Evolutionary conservation across 2,888 invertebrate genomes (phyloP).

Genomic region (Dexiosoma caninum): DNA sequence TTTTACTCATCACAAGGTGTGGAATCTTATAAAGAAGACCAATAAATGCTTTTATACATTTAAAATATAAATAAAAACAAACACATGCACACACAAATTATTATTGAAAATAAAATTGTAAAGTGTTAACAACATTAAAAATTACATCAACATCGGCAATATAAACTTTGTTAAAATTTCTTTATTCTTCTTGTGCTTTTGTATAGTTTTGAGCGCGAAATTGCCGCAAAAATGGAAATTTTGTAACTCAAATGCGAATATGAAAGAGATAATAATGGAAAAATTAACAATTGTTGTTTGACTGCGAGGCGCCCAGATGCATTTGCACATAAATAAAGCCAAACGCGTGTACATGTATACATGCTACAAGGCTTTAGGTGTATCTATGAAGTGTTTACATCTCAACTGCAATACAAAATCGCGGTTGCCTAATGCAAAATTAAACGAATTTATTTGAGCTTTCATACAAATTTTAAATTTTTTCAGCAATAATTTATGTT

Average conservation of each 20-base stretch:
- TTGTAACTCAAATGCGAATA: constrained; percentile 6
- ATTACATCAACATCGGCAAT: constrained; percentile 20
- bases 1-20: too few relatives aligned
- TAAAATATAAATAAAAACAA: neutral
- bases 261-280: constrained; percentile 31
- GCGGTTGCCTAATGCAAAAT: constrained; percentile 44
- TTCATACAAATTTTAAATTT: neutral
- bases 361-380: neutral
- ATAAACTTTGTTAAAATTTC: constrained; percentile 22
- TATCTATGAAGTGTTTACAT: neutral
- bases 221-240: constrained; percentile 33
- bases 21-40: neutral
- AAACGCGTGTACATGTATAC: neutral
- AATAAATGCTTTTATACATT: constrained; percentile 8
- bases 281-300: constrained; percentile 55
- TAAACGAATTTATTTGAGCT: constrained; percentile 37
- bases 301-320: constrained; percentile 30
- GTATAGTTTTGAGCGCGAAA: constrained; percentile 1
- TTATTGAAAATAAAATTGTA: constrained; percentile 25
- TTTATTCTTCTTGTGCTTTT: neutral
- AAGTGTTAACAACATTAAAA: constrained; percentile 35
- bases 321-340: neutral
- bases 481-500: too few relatives aligned
- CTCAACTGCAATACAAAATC: constrained; percentile 16
- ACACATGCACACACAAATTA: constrained; percentile 3